Evolutionary conservation across 2,797 vertebrate genomes (phyloP).

Genomic region (Gastrophryne carolinensis): DNA sequence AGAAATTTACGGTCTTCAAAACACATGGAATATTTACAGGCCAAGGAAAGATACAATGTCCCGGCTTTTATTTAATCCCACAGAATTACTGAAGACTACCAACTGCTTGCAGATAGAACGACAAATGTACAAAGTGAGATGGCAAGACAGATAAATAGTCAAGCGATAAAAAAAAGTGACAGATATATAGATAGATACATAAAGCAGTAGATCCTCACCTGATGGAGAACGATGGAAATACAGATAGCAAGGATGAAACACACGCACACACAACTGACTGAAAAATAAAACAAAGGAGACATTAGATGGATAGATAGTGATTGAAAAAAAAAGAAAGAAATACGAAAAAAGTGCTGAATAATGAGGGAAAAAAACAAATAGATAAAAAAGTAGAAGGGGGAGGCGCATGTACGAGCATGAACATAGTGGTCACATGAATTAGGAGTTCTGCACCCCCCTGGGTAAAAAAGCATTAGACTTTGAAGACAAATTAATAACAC

Average conservation of each 20-base stretch:
- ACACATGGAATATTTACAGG: constrained; percentile 45
- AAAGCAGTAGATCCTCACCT: constrained; percentile 42
- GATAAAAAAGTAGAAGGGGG: background rate
- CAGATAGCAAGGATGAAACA: constrained; percentile 4
- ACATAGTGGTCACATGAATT: no score
- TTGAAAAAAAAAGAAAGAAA: background rate
- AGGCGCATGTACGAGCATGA: no score
- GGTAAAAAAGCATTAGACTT: no score
- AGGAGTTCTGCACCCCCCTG: no score
- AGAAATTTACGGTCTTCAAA: constrained; percentile 31
- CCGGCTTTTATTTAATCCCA: constrained; percentile 40
- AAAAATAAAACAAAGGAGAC: constrained; percentile 19
- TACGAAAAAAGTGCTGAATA: background rate
- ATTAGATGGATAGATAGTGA: constrained; percentile 11
- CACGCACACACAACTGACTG: constrained; percentile 24
- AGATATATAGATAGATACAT: constrained; percentile 48
- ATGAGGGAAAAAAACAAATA: background rate
- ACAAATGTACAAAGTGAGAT: constrained; percentile 37
- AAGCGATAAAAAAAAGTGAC: constrained; percentile 38
- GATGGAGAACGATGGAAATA: constrained; percentile 39
- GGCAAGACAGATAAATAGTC: constrained; percentile 48
- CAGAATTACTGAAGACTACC: constrained; percentile 33
- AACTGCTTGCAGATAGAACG: constrained; percentile 39
- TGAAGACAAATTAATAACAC: no score
- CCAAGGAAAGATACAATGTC: constrained; percentile 29